Conservation (phyloP, 2,113 vertebrate species). For the Nannospalax galili region DNA sequence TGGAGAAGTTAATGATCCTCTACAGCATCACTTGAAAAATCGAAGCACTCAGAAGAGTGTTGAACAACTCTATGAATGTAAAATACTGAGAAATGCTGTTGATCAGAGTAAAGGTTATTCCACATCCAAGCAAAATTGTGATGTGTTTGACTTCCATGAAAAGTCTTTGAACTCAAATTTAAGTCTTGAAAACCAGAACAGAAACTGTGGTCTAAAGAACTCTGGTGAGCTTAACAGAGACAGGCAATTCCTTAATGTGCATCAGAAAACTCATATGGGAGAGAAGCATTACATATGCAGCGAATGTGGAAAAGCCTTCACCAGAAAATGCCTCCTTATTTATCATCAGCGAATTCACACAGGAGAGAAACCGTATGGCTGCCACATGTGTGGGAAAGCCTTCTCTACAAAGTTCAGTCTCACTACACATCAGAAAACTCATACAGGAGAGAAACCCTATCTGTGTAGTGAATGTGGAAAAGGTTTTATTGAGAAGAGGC, state of each 20-base stretch:
- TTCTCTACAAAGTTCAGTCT: slow-evolving; percentile 65
- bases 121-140: not conserved
- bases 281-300: slow-evolving; percentile 42
- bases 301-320: slow-evolving; percentile 62
- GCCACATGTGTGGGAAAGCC: slow-evolving; percentile 56
- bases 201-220: not conserved
- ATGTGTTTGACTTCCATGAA: not conserved
- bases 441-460: slow-evolving; percentile 30
- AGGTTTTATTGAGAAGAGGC: slow-evolving; percentile 55
- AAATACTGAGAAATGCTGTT: not conserved
- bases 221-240: not conserved
- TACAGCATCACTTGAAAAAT: slow-evolving; percentile 6
- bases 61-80: not conserved
- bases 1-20: not conserved
- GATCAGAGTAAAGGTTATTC: not conserved
- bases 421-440: slow-evolving; percentile 44
- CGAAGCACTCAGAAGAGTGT: not conserved
- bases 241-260: not conserved
- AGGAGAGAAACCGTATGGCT: slow-evolving; percentile 72
- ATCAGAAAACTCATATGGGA: slow-evolving; percentile 52
- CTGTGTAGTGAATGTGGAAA: slow-evolving; percentile 72
- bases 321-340: slow-evolving; percentile 58
- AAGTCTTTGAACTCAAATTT: slow-evolving; percentile 3
- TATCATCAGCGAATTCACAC: slow-evolving; percentile 67
- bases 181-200: slow-evolving; percentile 2